Conservation (phyloP, 2,113 vertebrate species). For the Athene cunicularia region DNA sequence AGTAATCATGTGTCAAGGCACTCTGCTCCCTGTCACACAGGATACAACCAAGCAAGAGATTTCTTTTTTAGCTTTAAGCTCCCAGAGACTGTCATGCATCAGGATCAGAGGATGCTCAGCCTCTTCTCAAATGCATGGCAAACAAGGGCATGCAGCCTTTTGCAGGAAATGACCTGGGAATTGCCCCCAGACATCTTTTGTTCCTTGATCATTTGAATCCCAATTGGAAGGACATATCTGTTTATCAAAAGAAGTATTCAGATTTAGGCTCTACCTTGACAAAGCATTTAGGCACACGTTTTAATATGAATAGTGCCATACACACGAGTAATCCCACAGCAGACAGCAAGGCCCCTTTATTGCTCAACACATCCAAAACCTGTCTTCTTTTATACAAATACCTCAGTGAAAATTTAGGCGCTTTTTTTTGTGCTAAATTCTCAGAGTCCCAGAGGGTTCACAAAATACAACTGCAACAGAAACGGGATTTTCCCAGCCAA, state of each 20-base stretch:
- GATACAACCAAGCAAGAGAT: background rate
- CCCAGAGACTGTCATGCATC: background rate
- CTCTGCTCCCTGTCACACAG: background rate
- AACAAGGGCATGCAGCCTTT: background rate
- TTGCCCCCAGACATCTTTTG: conserved; percentile 52
- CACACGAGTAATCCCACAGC: conserved; percentile 43
- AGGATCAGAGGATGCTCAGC: background rate
- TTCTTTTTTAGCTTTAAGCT: background rate
- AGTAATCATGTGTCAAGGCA: background rate
- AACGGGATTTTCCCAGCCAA: background rate
- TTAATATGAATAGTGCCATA: conserved; percentile 54
- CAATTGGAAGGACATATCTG: conserved; percentile 46
- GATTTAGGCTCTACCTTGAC: conserved; percentile 31
- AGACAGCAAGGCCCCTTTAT: background rate
- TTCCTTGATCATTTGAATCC: conserved; percentile 50
- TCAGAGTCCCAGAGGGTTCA: background rate
- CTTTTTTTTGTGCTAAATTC: background rate
- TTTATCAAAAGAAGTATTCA: conserved; percentile 64
- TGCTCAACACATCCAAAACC: background rate
- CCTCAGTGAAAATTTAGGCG: background rate
- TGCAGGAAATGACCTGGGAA: conserved; percentile 62
- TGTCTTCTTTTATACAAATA: background rate
- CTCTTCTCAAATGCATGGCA: conserved; percentile 3
- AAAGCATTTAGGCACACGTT: conserved; percentile 19
- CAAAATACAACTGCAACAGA: background rate